A percentile compares a stretch with the other conserved stretches of the same genome.
These are phyloP conservation scores for Hyperoodon ampullatus DNA, from an alignment of 2,113 vertebrate species.

Conservation along the genomic window DNA sequence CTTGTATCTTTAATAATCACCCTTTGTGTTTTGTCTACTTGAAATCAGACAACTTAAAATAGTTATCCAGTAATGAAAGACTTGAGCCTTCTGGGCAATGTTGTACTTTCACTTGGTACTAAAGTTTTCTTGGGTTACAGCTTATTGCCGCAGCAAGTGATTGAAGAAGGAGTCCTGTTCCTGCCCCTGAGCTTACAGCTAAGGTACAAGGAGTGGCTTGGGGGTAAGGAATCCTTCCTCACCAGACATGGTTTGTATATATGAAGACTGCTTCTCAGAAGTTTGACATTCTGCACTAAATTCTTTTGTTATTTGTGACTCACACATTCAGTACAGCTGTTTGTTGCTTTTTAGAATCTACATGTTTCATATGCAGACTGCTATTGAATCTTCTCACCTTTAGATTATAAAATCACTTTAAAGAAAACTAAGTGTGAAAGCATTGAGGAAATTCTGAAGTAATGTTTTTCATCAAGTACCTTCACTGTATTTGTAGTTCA, in stretches of 20 bases:
- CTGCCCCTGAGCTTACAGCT: slow-evolving; percentile 63
- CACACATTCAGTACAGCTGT: background rate
- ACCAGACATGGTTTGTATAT: slow-evolving; percentile 42
- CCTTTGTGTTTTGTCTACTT: slow-evolving; percentile 37
- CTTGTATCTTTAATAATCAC: slow-evolving; percentile 27
- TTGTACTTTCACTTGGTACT: slow-evolving; percentile 44
- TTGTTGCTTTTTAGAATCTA: background rate
- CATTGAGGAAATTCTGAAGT: background rate
- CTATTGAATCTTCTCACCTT: background rate
- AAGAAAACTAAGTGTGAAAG: background rate
- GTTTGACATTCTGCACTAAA: background rate
- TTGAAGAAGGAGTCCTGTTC: slow-evolving; percentile 57
- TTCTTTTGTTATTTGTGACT: background rate
- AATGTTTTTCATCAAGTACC: background rate
- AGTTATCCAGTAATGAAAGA: background rate
- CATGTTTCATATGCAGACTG: background rate
- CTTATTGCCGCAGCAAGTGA: slow-evolving; percentile 18
- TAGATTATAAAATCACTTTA: background rate
- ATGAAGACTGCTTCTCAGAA: background rate
- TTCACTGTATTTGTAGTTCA: background rate
- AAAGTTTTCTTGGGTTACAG: slow-evolving; percentile 64
- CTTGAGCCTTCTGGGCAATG: slow-evolving; percentile 3
- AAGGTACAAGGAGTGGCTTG: slow-evolving; percentile 41
- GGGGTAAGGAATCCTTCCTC: slow-evolving; percentile 54
- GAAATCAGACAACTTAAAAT: slow-evolving; percentile 34